Evolutionary conservation across 2,797 vertebrate species (phyloP), one percentile per base, ranked within the genome.

Genomic region (Enteromius viviparus): DNA sequence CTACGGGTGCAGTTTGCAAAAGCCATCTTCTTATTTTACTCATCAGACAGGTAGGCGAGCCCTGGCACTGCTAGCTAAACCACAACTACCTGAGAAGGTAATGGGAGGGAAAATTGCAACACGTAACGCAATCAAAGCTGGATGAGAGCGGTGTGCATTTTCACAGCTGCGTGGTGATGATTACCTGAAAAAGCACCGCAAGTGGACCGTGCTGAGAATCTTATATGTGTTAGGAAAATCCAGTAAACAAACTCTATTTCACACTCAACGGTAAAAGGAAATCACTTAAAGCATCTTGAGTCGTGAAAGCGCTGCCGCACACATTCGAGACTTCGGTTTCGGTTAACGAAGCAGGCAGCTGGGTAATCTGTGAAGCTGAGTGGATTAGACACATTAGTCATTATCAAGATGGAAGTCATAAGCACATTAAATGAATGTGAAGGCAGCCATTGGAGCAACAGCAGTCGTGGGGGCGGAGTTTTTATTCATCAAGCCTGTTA

Each of bases 21-120:
- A 91, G 86, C 82, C 85, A 88, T 90, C 88, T 87, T 90, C 83
- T 87, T 88, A 87, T 88, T 84, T 87, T 87, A 64, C 68, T 80
- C 83, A 77, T 86, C 78, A 51, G 51, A 72, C 75, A 79, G 40
- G 76, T 53, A 29, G 37, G 60, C n/a, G 49, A 55, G n/a, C 72
- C 17, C 60, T 7, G 74, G 45, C 23, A 51, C 9, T 2, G 29
- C n/a, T 72, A 75, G n/a, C 81, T 80, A 81, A 74, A 84, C 65
- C 64, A 68, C 75, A 78, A 53, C 34, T 26, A 53, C 82, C 80
- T 65, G 68, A 65, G 72, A 81, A 82, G 76, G 78, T 64, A 78
- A 34, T 76, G 82, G 47, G 32, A 85, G 60, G 76, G 82, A 80
- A 89, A 89, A 86, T 82, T 84, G 83, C 74, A 64, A 79, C 53